These are phyloP conservation scores for Cyphomyrus discorhynchus DNA, from an alignment of 2,113 vertebrate genomes.

Conservation along the genomic window DNA sequence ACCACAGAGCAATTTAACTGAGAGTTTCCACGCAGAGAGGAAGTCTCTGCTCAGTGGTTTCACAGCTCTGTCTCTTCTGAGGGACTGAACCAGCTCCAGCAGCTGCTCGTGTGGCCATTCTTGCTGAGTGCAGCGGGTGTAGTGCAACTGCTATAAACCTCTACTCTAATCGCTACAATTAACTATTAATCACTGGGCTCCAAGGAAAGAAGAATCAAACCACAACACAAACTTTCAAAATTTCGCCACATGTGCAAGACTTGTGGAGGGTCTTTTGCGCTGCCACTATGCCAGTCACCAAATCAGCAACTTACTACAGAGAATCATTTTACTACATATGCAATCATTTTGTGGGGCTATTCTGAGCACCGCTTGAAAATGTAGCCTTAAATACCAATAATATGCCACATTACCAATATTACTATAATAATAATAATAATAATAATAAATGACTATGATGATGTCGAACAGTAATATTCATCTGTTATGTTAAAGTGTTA, in stretches of 20 bases:
- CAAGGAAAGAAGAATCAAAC: not conserved
- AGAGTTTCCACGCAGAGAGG: not conserved
- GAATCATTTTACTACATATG: conserved; percentile 47
- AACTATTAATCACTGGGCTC: not conserved
- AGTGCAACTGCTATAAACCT: not conserved
- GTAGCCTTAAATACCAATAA: conserved; percentile 24
- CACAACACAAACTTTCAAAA: conserved; percentile 18
- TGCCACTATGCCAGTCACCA: conserved; percentile 50
- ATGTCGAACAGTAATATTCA: not conserved
- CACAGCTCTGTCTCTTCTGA: not conserved
- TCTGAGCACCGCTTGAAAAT: conserved; percentile 40
- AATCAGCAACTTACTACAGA: conserved; percentile 56
- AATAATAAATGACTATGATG: not conserved
- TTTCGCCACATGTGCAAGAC: not conserved
- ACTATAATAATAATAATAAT: not conserved
- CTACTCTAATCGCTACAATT: not conserved
- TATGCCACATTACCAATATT: not conserved
- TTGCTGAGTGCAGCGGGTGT: not conserved
- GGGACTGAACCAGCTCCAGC: not conserved
- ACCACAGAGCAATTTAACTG: conserved; percentile 7
- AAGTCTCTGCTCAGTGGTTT: not conserved
- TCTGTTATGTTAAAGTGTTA: not conserved
- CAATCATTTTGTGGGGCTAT: conserved; percentile 60
- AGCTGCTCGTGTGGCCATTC: not conserved
- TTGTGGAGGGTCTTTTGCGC: not conserved